These are phyloP conservation scores for Coregonus clupeaformis DNA, from an alignment of 2,113 vertebrate species.

Conservation along the genomic window DNA sequence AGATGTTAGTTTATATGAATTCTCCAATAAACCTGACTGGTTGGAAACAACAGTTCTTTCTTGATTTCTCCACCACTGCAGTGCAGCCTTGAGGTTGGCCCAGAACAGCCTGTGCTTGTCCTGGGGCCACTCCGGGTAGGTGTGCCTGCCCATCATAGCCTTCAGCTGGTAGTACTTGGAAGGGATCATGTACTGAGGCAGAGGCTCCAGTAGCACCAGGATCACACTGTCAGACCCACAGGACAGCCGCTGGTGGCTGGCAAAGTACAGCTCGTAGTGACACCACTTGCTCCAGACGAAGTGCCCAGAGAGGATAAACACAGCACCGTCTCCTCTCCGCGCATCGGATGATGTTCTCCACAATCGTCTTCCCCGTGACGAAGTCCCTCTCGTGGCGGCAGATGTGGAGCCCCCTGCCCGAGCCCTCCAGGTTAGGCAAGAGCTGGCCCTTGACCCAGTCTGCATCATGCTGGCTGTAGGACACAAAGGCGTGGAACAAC, in stretches of 20 bases:
- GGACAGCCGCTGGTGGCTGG: constrained; percentile 80
- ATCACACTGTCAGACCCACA: constrained; percentile 76
- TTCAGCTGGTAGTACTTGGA: constrained; percentile 85
- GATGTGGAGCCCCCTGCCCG: constrained; percentile 58
- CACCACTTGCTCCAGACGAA: constrained; percentile 93
- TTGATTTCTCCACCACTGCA: constrained; percentile 47
- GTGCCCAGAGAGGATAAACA: constrained; percentile 84
- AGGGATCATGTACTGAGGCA: constrained; percentile 83
- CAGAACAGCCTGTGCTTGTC: constrained; percentile 87
- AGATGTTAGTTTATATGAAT: constrained; percentile 22
- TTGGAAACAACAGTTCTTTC: not conserved
- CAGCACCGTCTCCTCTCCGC: constrained; percentile 86
- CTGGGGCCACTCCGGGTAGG: constrained; percentile 87
- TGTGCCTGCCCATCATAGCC: constrained; percentile 80
- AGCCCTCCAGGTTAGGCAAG: constrained; percentile 80
- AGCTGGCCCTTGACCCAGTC: constrained; percentile 81
- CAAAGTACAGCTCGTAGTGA: constrained; percentile 93
- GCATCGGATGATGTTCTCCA: constrained; percentile 87
- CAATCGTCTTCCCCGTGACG: constrained; percentile 81
- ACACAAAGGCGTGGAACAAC: constrained; percentile 85
- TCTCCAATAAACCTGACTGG: constrained; percentile 48
- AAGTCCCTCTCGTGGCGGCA: constrained; percentile 88
- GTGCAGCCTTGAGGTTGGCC: constrained; percentile 81
- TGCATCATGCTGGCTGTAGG: constrained; percentile 83
- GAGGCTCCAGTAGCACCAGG: constrained; percentile 83